Base-by-base conservation (phyloP, 2,888 invertebrate species). In the Drosophila paranaensis region DNA sequence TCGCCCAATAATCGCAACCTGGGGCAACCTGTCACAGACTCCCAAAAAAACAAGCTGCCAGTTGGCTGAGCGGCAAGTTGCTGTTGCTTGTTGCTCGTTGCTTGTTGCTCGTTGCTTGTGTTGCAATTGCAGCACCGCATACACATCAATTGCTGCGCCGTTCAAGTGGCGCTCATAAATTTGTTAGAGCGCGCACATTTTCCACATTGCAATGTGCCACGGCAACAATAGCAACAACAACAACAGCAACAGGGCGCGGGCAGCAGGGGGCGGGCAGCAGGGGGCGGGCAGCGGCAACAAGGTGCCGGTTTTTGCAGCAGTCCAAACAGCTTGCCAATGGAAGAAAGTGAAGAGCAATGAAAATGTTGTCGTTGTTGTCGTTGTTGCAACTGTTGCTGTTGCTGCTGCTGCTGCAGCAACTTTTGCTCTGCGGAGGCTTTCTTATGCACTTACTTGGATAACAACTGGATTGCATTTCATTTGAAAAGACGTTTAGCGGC, bases 331-430 rank as follows among this genome's bases (percentile, higher is more conserved):
- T 71, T 77, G 65, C 66, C 68, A 53, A 37, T 77, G 73, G 72
- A 87, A 84, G 84, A 84, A 84, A 87, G 84, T 87, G 84, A 84
- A 84, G 85, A 87, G 82, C 80, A 83, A 84, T 84, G 80, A 73
- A 81, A 81, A 65, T 62, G 65, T 62, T 81, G 81, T 79, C 51
- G 71, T 69, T 62, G 65, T 62, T 81, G 81, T 79, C 51, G 71
- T 69, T 45, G 46, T 53, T 60, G 69, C 33, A 57, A 66, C 43
- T 65, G 61, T 25, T 46, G 54, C n/a, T 55, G 60, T 6, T 37
- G 25, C 43, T 46, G 54, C n/a, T 55, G 60, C 6, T 37, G 25
- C 43, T 62, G 58, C 51, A 61, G 67, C 71, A 60, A 67, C 60
- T 76, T 73, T 81, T 83, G 73, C 73, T 30, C 67, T 53, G 62